These are phyloP conservation scores for Penaeus japonicus DNA, from an alignment of 1,140 invertebrate species.

Conservation along the genomic window DNA sequence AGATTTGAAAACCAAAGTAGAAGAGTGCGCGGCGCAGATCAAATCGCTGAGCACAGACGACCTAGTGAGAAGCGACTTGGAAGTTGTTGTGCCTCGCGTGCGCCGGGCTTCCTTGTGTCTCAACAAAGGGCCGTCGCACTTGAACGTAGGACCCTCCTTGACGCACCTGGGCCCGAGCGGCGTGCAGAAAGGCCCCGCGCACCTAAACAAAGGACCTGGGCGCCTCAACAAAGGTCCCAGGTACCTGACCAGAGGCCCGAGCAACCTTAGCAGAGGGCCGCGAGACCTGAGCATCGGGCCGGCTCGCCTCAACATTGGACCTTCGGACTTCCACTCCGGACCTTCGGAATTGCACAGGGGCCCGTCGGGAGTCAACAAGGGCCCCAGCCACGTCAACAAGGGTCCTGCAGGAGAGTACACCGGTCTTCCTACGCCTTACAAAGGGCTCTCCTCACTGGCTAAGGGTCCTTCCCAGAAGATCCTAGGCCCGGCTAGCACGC, in stretches of 20 bases:
- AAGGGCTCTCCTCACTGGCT: conserved; percentile 29
- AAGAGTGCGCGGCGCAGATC: background rate
- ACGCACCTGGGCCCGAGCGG: conserved; percentile 29
- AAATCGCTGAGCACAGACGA: conserved; percentile 27
- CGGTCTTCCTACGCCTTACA: background rate
- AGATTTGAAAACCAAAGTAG: background rate
- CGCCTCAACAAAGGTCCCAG: conserved; percentile 32
- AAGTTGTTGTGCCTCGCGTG: background rate
- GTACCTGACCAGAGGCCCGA: conserved; percentile 10
- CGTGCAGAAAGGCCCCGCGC: conserved; percentile 36
- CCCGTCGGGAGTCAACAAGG: conserved; percentile 25
- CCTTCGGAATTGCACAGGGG: conserved; percentile 34
- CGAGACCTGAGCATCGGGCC: conserved; percentile 37
- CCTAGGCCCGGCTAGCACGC: conserved; percentile 25
- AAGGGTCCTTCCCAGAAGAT: conserved; percentile 47
- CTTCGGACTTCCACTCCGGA: conserved; percentile 18
- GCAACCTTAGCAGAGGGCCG: conserved; percentile 31
- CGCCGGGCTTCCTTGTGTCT: conserved; percentile 26
- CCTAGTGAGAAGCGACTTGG: background rate
- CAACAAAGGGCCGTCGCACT: conserved; percentile 42
- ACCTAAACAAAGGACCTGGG: conserved; percentile 28
- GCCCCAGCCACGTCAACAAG: conserved; percentile 27
- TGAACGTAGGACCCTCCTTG: conserved; percentile 33
- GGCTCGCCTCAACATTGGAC: background rate
- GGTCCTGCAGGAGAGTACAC: conserved; percentile 11